These are phyloP conservation scores for Venusia cambrica DNA, from an alignment of 2,888 invertebrate species.

Conservation along the genomic window DNA sequence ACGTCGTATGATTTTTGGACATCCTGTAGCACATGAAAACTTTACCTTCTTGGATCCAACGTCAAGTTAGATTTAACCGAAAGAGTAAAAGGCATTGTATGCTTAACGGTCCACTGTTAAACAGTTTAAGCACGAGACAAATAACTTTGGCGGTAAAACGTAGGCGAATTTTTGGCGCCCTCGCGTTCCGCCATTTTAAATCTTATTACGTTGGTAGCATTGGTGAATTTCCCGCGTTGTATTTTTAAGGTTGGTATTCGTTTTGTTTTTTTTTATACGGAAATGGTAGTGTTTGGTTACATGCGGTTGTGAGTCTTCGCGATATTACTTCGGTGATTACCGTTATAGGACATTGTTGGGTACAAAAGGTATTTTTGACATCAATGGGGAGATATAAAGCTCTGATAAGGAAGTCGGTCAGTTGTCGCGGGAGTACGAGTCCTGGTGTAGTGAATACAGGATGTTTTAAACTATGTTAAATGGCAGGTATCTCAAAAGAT, in stretches of 20 bases:
- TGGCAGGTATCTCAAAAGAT: too few species aligned
- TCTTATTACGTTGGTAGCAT: constrained; percentile 22
- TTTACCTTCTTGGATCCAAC: constrained; percentile 5
- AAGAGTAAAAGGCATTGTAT: constrained; percentile 38
- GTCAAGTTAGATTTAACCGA: constrained; percentile 23
- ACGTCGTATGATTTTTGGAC: too few species aligned
- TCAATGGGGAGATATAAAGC: constrained; percentile 15
- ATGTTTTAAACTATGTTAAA: too few species aligned
- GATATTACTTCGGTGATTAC: constrained; percentile 52
- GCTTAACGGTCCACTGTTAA: constrained; percentile 70
- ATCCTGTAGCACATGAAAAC: too few species aligned
- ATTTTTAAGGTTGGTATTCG: constrained; percentile 29
- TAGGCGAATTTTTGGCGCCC: constrained; percentile 49
- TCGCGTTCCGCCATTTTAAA: constrained; percentile 17
- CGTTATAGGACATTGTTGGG: constrained; percentile 47
- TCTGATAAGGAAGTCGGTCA: constrained; percentile 2
- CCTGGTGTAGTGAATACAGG: too few species aligned
- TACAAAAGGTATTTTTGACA: constrained; percentile 31
- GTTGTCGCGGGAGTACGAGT: too few species aligned
- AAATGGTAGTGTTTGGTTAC: constrained; percentile 66
- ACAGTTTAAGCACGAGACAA: constrained; percentile 62
- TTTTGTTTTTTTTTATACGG: constrained; percentile 57
- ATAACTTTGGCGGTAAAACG: constrained; percentile 59
- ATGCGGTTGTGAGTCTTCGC: constrained; percentile 46
- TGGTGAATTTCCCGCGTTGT: constrained; percentile 23